Evolutionary conservation across 2,888 invertebrate species (phyloP).

Genomic region (Strigamia crassipes): DNA sequence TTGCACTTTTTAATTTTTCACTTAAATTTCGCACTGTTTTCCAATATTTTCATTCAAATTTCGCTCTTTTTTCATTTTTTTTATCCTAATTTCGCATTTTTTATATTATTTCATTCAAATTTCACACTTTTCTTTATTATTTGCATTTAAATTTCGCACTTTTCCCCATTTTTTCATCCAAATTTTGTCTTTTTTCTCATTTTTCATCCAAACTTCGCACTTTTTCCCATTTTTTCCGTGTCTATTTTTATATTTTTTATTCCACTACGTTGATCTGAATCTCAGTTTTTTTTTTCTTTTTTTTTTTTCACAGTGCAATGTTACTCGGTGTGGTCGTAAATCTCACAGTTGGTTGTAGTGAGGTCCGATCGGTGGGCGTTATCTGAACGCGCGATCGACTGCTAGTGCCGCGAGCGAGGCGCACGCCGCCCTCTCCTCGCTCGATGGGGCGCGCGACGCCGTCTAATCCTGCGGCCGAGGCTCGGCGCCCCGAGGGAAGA

Average conservation of each 20-base stretch:
- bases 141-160: neutral
- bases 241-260: too few species aligned
- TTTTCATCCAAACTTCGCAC: too few species aligned
- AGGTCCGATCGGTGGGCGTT: conserved; percentile 36
- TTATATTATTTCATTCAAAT: too few species aligned
- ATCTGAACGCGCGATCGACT: conserved; percentile 42
- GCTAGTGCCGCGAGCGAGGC: conserved; percentile 20
- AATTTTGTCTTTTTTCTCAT: too few species aligned
- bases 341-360: neutral
- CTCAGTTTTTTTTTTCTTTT: neutral
- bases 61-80: too few species aligned
- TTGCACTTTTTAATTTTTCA: too few species aligned
- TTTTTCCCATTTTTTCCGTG: neutral
- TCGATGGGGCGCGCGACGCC: conserved; percentile 40
- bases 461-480: conserved; percentile 40
- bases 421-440: conserved; percentile 34
- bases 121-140: neutral
- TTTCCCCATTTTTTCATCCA: too few species aligned
- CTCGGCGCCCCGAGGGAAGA: conserved; percentile 42
- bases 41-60: too few species aligned
- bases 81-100: neutral
- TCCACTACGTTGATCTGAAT: neutral
- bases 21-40: too few species aligned
- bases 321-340: conserved; percentile 28
- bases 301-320: neutral